Evolutionary conservation across 2,888 invertebrate species (phyloP).

Genomic region (Uropetala carovei): DNA sequence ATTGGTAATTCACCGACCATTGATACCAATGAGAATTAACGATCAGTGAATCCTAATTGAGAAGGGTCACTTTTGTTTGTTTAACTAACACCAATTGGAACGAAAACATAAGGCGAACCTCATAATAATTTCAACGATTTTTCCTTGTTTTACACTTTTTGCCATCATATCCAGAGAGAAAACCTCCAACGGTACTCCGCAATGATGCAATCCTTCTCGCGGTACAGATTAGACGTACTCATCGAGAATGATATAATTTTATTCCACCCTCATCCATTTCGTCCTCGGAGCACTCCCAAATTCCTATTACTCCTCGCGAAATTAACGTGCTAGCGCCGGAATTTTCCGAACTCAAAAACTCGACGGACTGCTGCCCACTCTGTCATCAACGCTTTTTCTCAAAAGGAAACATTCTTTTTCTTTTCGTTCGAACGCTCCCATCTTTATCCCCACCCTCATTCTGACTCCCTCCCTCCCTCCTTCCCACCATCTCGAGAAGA

Average conservation of each 20-base stretch:
- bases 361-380: slow-evolving; percentile 25
- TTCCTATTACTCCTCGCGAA: not conserved
- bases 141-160: no score
- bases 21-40: no score
- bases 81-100: no score
- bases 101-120: no score
- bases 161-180: no score
- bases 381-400: slow-evolving; percentile 21
- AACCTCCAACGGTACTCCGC: no score
- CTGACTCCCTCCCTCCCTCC: slow-evolving; percentile 58
- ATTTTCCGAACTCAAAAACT: slow-evolving; percentile 27
- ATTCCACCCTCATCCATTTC: not conserved
- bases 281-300: not conserved
- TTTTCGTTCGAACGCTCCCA: slow-evolving; percentile 26
- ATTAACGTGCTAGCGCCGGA: slow-evolving; percentile 16
- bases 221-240: not conserved
- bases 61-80: no score
- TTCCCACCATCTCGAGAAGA: slow-evolving; percentile 26
- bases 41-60: no score
- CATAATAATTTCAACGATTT: no score
- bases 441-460: slow-evolving; percentile 41
- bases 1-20: no score
- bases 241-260: not conserved
- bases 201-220: no score
- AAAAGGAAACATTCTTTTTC: slow-evolving; percentile 26